Conservation (phyloP, 2,797 vertebrate genomes). For the Falco biarmicus region DNA sequence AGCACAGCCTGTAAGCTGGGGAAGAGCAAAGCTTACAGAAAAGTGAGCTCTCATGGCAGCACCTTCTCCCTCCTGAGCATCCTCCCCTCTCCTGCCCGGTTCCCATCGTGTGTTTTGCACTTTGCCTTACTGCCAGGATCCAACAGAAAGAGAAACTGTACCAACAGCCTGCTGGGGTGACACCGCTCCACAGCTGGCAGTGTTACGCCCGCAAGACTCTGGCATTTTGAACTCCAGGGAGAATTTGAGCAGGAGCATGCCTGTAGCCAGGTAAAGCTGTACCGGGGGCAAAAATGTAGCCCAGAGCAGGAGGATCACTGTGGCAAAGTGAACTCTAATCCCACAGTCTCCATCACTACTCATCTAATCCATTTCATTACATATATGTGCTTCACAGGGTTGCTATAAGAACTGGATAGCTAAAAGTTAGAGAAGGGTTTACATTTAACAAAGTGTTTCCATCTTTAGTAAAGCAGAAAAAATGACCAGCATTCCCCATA, state of each 20-base stretch:
- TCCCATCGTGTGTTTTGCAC: not conserved
- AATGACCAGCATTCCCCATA: not conserved
- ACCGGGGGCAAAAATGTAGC: not conserved
- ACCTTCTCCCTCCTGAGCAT: not conserved
- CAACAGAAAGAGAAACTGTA: not conserved
- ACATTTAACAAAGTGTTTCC: constrained; percentile 10
- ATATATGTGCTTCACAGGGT: not conserved
- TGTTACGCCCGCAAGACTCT: not conserved
- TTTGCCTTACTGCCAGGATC: not conserved
- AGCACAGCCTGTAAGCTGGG: not conserved
- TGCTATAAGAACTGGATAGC: not conserved
- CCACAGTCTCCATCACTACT: not conserved
- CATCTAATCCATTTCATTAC: not conserved
- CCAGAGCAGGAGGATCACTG: not conserved
- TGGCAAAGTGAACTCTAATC: not conserved
- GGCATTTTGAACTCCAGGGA: not conserved
- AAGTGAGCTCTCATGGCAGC: not conserved
- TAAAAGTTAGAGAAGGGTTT: not conserved
- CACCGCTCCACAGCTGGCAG: not conserved
- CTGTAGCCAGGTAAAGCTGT: not conserved
- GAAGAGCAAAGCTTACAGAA: not conserved
- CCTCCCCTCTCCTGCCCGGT: not conserved
- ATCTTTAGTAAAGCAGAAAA: constrained; percentile 14
- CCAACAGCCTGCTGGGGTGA: not conserved
- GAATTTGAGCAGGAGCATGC: not conserved